Conservation (phyloP, 2,797 vertebrate species). For the Botia almorhae region DNA sequence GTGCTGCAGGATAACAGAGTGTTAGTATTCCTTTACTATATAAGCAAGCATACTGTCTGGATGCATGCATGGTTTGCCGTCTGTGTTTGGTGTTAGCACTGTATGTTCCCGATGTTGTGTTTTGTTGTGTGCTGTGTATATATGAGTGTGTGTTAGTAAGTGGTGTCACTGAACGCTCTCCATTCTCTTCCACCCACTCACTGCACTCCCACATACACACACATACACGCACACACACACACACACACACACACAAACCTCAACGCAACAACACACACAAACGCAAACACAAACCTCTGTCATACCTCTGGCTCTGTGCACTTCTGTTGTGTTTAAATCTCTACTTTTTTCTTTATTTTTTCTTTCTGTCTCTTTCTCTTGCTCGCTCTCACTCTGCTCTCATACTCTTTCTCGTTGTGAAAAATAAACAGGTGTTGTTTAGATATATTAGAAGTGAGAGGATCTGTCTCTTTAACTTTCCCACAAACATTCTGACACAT, state of each 20-base stretch:
- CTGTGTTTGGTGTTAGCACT: constrained; percentile 28
- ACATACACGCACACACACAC: constrained; percentile 57
- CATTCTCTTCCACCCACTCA: constrained; percentile 81
- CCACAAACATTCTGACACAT: constrained; percentile 55
- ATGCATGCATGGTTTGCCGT: constrained; percentile 1
- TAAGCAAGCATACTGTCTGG: constrained; percentile 22
- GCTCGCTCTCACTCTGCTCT: constrained; percentile 70
- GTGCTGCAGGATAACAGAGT: background rate
- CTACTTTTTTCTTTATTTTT: constrained; percentile 54
- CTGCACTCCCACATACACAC: constrained; percentile 62
- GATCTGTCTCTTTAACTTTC: constrained; percentile 21
- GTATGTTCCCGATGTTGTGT: constrained; percentile 59
- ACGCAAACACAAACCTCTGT: constrained; percentile 69
- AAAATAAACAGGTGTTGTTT: constrained; percentile 25
- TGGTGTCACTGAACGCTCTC: constrained; percentile 83
- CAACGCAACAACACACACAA: constrained; percentile 53
- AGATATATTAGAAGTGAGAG: constrained; percentile 9
- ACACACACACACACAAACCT: constrained; percentile 36
- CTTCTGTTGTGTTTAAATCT: constrained; percentile 78
- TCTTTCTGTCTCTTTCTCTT: background rate
- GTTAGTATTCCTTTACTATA: background rate
- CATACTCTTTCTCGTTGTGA: constrained; percentile 54
- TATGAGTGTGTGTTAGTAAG: constrained; percentile 76
- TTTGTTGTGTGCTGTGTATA: constrained; percentile 61
- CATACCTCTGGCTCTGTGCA: constrained; percentile 82